These are phyloP conservation scores for Perccottus glenii DNA, from an alignment of 2,113 vertebrate species.

Conservation along the genomic window DNA sequence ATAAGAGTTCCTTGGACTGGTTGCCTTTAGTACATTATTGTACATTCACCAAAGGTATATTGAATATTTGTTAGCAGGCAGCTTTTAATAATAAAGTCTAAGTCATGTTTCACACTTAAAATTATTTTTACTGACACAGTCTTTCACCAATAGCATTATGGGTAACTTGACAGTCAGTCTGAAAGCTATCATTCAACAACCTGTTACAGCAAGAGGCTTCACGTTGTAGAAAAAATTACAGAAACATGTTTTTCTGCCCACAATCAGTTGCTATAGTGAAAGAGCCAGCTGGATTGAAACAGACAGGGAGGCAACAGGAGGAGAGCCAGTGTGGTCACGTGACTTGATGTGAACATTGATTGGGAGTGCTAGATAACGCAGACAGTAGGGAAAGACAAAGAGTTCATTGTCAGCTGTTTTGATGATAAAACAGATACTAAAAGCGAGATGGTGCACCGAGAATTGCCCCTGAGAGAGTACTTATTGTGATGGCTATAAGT, in stretches of 20 bases:
- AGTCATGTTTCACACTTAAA: no score
- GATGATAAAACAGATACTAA: slow-evolving; percentile 58
- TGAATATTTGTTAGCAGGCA: no score
- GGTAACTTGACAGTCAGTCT: neutral
- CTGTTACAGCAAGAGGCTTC: neutral
- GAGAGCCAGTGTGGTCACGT: slow-evolving; percentile 28
- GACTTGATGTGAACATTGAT: slow-evolving; percentile 44
- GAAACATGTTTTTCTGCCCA: neutral
- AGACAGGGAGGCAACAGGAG: slow-evolving; percentile 23
- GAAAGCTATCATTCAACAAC: neutral
- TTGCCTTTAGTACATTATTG: no score
- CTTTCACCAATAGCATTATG: no score
- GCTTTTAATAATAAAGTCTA: no score
- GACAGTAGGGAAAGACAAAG: slow-evolving; percentile 44
- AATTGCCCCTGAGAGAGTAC: slow-evolving; percentile 12
- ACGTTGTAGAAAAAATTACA: neutral
- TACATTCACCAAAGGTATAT: no score
- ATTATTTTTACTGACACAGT: no score
- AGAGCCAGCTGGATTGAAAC: slow-evolving; percentile 15
- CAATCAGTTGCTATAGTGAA: neutral
- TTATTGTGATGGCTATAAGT: neutral
- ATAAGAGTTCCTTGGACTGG: no score
- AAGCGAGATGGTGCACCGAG: slow-evolving; percentile 35
- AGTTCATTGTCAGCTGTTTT: slow-evolving; percentile 47
- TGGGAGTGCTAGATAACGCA: slow-evolving; percentile 25